Conservation (phyloP, 2,797 vertebrate genomes). For the Melanotaenia boesemani region DNA sequence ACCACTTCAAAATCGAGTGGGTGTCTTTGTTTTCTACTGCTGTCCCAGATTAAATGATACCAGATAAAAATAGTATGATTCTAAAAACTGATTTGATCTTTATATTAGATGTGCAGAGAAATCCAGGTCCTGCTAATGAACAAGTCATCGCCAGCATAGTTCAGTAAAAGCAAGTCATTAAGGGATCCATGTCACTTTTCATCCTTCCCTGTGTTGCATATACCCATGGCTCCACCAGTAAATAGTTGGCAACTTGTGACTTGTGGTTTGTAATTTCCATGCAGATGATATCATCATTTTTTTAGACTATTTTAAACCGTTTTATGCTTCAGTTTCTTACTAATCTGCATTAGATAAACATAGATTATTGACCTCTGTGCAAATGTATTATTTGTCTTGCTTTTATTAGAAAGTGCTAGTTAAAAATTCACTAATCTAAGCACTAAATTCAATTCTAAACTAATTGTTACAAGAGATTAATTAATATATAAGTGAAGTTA, state of each 20-base stretch:
- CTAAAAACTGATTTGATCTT: not conserved
- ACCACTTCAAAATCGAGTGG: slow-evolving; percentile 12
- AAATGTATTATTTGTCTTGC: not conserved
- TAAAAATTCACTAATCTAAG: not conserved
- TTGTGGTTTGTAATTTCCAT: not conserved
- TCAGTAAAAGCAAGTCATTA: slow-evolving; percentile 5
- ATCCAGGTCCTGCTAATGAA: slow-evolving; percentile 1
- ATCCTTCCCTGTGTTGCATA: slow-evolving; percentile 9
- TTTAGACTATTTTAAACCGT: not conserved
- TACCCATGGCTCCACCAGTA: slow-evolving; percentile 19
- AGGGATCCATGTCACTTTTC: slow-evolving; percentile 24
- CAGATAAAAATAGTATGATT: slow-evolving; percentile 7
- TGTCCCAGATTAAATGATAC: slow-evolving; percentile 17
- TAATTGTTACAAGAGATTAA: not conserved
- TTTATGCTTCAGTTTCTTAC: not conserved
- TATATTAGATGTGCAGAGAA: not conserved
- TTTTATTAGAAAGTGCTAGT: not conserved
- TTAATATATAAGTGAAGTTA: not conserved
- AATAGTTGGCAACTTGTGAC: slow-evolving; percentile 11
- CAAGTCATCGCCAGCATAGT: not conserved
- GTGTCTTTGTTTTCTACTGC: slow-evolving; percentile 3
- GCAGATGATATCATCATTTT: not conserved
- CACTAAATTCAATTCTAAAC: not conserved
- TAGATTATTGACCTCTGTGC: not conserved
- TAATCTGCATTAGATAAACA: not conserved